Conservation (phyloP, 2,888 invertebrate genomes). For the Archips xylosteana region DNA sequence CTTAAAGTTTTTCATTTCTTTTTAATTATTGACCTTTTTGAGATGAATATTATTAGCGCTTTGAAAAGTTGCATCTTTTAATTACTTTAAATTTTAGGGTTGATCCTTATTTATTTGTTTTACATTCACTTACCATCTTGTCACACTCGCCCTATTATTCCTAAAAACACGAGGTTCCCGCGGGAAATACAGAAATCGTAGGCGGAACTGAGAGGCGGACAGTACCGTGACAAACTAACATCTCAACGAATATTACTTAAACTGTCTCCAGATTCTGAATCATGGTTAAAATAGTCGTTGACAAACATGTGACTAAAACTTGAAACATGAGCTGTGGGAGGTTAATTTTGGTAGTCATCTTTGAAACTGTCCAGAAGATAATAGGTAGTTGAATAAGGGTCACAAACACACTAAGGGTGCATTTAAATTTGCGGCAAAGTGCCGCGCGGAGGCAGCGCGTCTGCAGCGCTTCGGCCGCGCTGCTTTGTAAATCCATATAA, state of each 20-base stretch:
- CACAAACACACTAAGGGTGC: no score
- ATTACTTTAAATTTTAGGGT: no score
- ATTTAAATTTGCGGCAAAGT: no score
- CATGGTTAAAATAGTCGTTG: conserved; percentile 32
- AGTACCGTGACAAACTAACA: conserved; percentile 1
- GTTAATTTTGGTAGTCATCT: neutral
- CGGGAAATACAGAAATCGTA: conserved; percentile 1
- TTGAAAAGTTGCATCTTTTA: no score
- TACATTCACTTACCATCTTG: no score
- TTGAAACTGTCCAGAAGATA: no score
- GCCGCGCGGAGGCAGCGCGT: no score
- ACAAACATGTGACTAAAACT: conserved; percentile 18
- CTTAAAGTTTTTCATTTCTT: conserved; percentile 8
- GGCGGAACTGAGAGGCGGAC: neutral
- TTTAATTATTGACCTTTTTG: neutral
- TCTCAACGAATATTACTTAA: neutral
- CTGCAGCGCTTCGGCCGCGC: no score
- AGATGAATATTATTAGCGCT: no score
- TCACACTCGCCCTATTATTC: neutral
- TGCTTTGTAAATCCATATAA: no score
- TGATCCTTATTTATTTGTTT: no score
- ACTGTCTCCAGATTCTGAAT: conserved; percentile 22
- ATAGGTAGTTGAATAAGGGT: no score
- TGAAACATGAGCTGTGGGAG: conserved; percentile 10
- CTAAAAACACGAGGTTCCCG: neutral